Base-by-base conservation (phyloP, 2,113 vertebrate species). In the Ictidomys tridecemlineatus region DNA sequence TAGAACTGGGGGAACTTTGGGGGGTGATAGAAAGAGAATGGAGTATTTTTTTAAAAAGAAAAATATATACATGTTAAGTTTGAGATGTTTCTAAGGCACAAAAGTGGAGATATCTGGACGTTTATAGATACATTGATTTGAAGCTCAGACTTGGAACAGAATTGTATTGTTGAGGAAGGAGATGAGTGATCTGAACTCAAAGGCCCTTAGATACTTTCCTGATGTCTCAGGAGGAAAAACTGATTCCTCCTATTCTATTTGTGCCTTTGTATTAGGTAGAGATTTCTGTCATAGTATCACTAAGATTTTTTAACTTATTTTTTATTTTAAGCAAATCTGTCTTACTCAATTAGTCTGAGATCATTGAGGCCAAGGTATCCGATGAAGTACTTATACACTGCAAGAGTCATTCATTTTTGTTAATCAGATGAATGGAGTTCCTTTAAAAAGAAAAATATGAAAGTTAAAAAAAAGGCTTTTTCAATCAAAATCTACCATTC, bases 381-480 rank as follows among this genome's bases (percentile, higher is more conserved):
- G 77, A 78, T 80, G 37, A 91, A 48, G 83, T 56, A 34, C 37
- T 53, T 93, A 22, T 51, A 48, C n/a, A 78, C 63, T 70, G 65
- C 32, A 73, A 63, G 73, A 97, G 42, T 83, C 85, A 84, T 83
- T 83, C 63, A 89, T 96, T 95, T 96, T 91, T 95, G 61, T 96
- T 91, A 95, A 86, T 30, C 69, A 93, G 56, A 78, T 89, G 78
- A 96, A 91, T 89, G 56, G 45, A 77, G 83, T 89, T 89, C 48
- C 56, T 88, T 95, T 86, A 85, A 88, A 87, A 93, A 37, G 56
- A 85, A 93, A 45, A 92, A 32, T 18, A 84, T 14, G 39, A 26
- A 79, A 37, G 65, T 73, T 51, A 24, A 93, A 42, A 39, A 61
- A 79, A 56, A 77, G 13, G 11, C 12, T 63, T 76, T 95, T 82